These are phyloP conservation scores for Mandrillus leucophaeus DNA, from an alignment of 2,113 vertebrate genomes.

Conservation along the genomic window DNA sequence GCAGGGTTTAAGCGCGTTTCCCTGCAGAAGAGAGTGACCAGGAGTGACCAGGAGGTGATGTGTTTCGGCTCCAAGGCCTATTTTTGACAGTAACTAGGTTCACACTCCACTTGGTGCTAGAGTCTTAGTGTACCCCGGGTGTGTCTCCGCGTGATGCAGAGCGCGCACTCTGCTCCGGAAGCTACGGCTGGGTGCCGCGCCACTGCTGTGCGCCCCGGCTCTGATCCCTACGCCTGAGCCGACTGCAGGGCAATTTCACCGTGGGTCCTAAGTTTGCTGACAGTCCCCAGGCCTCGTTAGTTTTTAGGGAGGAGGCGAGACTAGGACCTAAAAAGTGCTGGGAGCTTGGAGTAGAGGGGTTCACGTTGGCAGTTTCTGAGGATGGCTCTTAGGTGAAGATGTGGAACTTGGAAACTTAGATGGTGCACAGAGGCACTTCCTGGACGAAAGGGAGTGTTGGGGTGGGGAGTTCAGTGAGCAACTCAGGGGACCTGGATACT, in stretches of 20 bases:
- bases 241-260: neutral
- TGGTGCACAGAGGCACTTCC: neutral
- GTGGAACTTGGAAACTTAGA: neutral
- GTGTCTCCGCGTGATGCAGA: neutral
- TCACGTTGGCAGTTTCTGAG: neutral
- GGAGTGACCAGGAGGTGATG: neutral
- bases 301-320: neutral
- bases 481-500: neutral
- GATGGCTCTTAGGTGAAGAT: neutral
- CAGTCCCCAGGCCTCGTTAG: too few relatives aligned
- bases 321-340: neutral
- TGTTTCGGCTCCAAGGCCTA: neutral
- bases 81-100: neutral
- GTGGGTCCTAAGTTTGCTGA: neutral
- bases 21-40: neutral
- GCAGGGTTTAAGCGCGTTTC: neutral
- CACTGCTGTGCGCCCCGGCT: accelerated
- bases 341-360: neutral
- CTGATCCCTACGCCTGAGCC: accelerated
- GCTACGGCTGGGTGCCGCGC: neutral
- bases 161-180: accelerated
- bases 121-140: neutral
- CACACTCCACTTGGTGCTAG: neutral
- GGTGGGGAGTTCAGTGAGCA: neutral
- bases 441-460: neutral